Evolutionary conservation across 2,113 vertebrate genomes (phyloP), one percentile per base, ranked within the genome.

Genomic region (Stercorarius parasiticus): DNA sequence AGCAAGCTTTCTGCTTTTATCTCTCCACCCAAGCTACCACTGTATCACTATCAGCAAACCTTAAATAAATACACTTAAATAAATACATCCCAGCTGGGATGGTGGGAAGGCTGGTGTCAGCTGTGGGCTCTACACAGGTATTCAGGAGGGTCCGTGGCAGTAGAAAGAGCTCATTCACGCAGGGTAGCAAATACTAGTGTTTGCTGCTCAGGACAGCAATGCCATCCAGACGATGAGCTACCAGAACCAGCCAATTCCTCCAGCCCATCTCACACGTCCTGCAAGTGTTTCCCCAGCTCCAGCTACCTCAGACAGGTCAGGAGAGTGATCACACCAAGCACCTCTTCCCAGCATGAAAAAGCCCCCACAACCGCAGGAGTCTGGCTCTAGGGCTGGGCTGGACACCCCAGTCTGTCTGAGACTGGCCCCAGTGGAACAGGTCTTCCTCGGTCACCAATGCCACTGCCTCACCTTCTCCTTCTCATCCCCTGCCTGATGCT

Each of bases 401-500:
- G 50, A 91, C 40, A 84, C 50, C 5, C 9, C 61, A 62, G 25
- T 2, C 1, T 82, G 40, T 15, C 67, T 70, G 64, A 67, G 74
- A 18, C 43, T 70, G 62, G 82, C 11, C 19, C 42, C 36, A 19
- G 4, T 13, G 59, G 11, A 81, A 17, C 42, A 80, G 25, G 19
- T 78, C 47, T 86, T 15, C 53, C 30, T 34, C 29, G 5, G 22
- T 73, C 83, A 85, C 40, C 45, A 59, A 2, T 1, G 6, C 34
- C 2, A 1, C 66, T 85, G 32, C 26, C 90, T 96, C 73, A 97
- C 97, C 95, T 97, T 95, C 66, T 92, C 67, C 27, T 88, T 94
- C 84, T 97, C 34, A 0, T 82, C 59, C 38, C 16, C 52, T 1
- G 1, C 29, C 77, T 90, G 84, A 29, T 81, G 86, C 20, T 96